phyloP scores from a whole-genome alignment of 2,888 invertebrate genomes.

The Cabera pusaria region DNA sequence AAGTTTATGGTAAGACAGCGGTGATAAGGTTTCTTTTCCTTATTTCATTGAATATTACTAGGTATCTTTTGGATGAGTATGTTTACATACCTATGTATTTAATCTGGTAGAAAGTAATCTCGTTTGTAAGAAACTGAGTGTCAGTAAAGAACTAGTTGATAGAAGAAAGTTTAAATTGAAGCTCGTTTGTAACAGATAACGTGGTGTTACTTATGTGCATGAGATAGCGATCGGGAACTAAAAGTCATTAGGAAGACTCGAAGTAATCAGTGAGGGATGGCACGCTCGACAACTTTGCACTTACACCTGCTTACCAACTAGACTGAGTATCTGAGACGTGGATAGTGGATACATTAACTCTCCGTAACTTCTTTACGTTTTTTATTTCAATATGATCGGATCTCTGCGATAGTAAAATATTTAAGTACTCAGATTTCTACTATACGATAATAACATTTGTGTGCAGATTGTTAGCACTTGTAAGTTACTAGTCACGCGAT shows the following conservation, averaged over 20 bases:
- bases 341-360: conserved; percentile 3
- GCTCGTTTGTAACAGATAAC: conserved; percentile 34
- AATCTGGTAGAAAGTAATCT: background rate
- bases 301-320: conserved; percentile 41
- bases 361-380: background rate
- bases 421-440: too few relatives aligned
- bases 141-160: conserved; percentile 18
- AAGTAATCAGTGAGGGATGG: conserved; percentile 53
- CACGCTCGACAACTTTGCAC: conserved; percentile 51
- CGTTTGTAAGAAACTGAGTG: conserved; percentile 5
- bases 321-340: conserved; percentile 4
- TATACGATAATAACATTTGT: too few relatives aligned
- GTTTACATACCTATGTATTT: too few relatives aligned
- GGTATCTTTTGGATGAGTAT: too few relatives aligned
- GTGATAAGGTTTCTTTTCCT: conserved; percentile 8
- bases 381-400: too few relatives aligned
- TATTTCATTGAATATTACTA: conserved; percentile 3
- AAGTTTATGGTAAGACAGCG: conserved; percentile 16
- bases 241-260: conserved; percentile 50
- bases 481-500: too few relatives aligned
- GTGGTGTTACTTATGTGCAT: conserved; percentile 38
- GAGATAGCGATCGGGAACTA: conserved; percentile 47
- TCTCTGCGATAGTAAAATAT: too few relatives aligned
- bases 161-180: conserved; percentile 34
- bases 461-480: too few relatives aligned